These are phyloP conservation scores for Oceanodroma tethys DNA, from an alignment of 2,113 vertebrate species.

Conservation along the genomic window DNA sequence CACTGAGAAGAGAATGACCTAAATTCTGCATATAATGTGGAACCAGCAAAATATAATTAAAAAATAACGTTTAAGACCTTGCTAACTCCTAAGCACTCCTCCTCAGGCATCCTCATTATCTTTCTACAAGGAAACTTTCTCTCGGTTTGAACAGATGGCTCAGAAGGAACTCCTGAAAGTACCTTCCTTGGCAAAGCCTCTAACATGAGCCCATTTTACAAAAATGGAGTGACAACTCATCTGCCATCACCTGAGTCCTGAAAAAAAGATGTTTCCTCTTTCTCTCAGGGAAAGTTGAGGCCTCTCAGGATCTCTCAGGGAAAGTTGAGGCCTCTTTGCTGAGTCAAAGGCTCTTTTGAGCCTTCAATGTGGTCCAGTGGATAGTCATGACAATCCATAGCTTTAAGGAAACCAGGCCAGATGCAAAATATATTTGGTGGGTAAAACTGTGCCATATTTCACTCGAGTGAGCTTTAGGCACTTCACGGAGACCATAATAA, in stretches of 20 bases:
- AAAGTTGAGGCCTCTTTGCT: not conserved
- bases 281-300: not conserved
- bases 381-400: not conserved
- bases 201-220: not conserved
- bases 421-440: not conserved
- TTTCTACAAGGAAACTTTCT: not conserved
- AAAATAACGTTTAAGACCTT: not conserved
- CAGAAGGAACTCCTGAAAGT: not conserved
- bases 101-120: not conserved
- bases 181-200: not conserved
- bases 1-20: not conserved
- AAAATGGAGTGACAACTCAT: not conserved
- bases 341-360: not conserved
- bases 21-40: not conserved
- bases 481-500: not conserved
- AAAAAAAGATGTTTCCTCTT: not conserved
- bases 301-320: not conserved
- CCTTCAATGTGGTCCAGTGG: not conserved
- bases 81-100: not conserved
- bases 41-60: not conserved
- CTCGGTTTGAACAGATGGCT: not conserved
- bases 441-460: not conserved
- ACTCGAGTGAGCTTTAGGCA: not conserved
- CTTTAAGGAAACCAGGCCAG: not conserved
- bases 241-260: not conserved